Evolutionary conservation across 2,113 vertebrate genomes (phyloP).

Genomic region (Semnornis frantzii): DNA sequence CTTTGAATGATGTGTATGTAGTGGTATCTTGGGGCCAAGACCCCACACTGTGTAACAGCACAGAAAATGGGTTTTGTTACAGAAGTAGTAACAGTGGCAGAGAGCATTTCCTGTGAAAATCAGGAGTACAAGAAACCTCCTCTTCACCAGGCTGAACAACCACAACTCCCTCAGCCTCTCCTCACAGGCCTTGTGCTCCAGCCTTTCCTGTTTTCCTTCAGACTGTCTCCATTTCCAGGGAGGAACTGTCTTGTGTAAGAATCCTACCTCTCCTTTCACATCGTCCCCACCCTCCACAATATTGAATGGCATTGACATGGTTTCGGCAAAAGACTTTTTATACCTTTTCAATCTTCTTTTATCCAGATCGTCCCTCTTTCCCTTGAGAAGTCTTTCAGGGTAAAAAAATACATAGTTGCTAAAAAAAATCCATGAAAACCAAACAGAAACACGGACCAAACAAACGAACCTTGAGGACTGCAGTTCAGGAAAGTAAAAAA

Average conservation of each 20-base stretch:
- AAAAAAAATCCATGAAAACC: neutral
- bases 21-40: neutral
- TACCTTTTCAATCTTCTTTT: neutral
- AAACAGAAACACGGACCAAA: neutral
- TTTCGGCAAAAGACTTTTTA: neutral
- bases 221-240: neutral
- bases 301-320: neutral
- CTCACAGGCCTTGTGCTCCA: neutral
- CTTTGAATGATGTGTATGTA: neutral
- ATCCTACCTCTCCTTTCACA: neutral
- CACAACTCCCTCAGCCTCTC: too few species aligned
- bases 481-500: slow-evolving; percentile 10
- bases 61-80: neutral
- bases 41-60: too few species aligned
- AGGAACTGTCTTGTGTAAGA: neutral
- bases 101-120: neutral
- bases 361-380: neutral
- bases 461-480: neutral
- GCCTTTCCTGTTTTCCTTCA: neutral
- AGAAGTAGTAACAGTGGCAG: neutral
- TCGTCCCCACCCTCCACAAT: neutral
- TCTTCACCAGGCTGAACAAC: too few species aligned
- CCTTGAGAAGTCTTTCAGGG: neutral
- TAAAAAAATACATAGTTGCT: neutral
- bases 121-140: neutral